Percentiles rank a stretch among this genome's conserved stretches.
Evolutionary conservation across 2,113 vertebrate genomes (phyloP).

Genomic region (Serinus canaria): DNA sequence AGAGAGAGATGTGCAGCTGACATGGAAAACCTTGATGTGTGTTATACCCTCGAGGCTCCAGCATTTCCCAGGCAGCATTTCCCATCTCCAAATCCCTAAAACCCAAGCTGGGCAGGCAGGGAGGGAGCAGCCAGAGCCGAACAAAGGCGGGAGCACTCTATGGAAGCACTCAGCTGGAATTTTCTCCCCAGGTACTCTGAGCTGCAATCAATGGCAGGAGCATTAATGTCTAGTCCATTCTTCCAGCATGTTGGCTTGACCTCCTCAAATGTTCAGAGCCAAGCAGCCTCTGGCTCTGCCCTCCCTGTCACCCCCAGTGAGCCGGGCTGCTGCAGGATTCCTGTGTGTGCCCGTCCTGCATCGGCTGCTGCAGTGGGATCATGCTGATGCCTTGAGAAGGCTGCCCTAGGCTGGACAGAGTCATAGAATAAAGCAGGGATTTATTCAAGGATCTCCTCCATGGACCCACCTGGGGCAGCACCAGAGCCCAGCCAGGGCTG

Average conservation of each 20-base stretch:
- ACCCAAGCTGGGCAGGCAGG: neutral
- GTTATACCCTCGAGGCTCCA: neutral
- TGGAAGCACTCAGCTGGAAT: neutral
- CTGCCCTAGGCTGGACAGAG: neutral
- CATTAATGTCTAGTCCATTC: neutral
- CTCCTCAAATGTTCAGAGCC: accelerated
- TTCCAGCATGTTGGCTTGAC: neutral
- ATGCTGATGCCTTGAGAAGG: neutral
- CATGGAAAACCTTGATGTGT: neutral
- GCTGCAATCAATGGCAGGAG: neutral
- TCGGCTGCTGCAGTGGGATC: accelerated
- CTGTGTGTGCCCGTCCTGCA: accelerated
- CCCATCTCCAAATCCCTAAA: neutral
- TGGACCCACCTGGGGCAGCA: neutral
- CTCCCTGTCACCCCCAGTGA: neutral
- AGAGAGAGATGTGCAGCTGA: neutral
- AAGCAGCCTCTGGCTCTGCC: neutral
- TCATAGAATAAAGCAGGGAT: neutral
- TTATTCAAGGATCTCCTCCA: neutral
- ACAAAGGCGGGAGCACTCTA: neutral
- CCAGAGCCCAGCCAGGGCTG: neutral
- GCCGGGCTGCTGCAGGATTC: accelerated
- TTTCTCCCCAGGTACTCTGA: neutral
- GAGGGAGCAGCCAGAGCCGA: neutral
- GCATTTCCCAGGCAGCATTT: neutral